Evolutionary conservation across 2,888 invertebrate species (phyloP).

Genomic region (Plagiodera versicolora): DNA sequence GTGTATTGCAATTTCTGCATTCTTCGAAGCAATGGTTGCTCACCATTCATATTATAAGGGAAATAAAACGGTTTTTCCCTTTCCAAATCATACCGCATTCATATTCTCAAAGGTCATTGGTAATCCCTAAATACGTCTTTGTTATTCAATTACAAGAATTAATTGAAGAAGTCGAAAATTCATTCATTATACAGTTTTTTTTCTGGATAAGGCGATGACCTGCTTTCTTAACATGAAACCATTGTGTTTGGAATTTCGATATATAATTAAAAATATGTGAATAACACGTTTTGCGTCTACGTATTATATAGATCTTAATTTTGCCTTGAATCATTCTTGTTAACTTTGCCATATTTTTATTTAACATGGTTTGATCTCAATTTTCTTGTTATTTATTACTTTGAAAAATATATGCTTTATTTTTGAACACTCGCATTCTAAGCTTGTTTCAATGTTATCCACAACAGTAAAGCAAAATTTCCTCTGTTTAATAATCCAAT

Average conservation of each 20-base stretch:
- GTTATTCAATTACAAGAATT: background rate
- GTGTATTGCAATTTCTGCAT: background rate
- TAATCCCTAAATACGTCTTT: background rate
- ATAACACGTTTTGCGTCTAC: too few relatives aligned
- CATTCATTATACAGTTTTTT: background rate
- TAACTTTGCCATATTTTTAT: too few relatives aligned
- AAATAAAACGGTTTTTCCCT: background rate
- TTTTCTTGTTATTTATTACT: too few relatives aligned
- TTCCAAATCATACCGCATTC: background rate
- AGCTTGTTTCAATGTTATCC: too few relatives aligned
- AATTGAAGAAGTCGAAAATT: conserved; percentile 1
- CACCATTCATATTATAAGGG: background rate
- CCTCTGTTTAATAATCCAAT: too few relatives aligned
- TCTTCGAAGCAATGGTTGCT: conserved; percentile 25
- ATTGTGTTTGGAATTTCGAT: background rate
- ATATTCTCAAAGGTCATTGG: background rate
- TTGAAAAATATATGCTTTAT: too few relatives aligned
- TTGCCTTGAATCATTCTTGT: too few relatives aligned
- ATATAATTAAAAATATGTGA: background rate
- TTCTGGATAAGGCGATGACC: conserved; percentile 37
- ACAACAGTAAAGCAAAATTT: too few relatives aligned
- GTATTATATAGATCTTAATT: too few relatives aligned
- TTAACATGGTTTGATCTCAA: too few relatives aligned
- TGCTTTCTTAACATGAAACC: conserved; percentile 24
- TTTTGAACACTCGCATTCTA: too few relatives aligned